Evolutionary conservation across 2,113 vertebrate genomes (phyloP).

Genomic region (Charadrius vociferus): DNA sequence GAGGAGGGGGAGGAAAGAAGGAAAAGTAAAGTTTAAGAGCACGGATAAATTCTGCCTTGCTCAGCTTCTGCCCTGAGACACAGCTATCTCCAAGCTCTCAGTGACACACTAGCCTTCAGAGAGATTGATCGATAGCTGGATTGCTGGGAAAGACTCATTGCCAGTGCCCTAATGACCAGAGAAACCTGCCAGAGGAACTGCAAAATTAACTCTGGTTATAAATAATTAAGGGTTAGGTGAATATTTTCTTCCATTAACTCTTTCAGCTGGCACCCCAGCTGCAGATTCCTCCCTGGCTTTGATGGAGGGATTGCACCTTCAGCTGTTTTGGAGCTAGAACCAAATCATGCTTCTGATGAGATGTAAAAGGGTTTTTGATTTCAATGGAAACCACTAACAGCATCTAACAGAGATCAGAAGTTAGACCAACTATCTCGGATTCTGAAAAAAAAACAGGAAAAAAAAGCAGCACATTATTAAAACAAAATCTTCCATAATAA

Average conservation of each 20-base stretch:
- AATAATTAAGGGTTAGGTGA: slow-evolving; percentile 37
- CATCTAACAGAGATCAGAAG: background rate
- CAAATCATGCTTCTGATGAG: background rate
- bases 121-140: background rate
- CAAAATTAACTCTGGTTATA: slow-evolving; percentile 19
- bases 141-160: background rate
- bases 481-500: background rate
- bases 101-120: slow-evolving; percentile 6
- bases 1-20: background rate
- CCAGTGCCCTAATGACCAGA: slow-evolving; percentile 11
- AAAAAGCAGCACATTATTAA: background rate
- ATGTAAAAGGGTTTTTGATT: background rate
- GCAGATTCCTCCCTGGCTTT: background rate
- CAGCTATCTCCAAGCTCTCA: background rate
- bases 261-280: background rate
- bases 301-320: background rate
- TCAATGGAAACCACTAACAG: background rate
- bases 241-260: background rate
- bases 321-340: background rate
- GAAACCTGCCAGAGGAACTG: slow-evolving; percentile 7
- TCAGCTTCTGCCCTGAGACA: background rate
- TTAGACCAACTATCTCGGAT: background rate
- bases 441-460: background rate
- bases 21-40: background rate
- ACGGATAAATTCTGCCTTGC: background rate